Evolutionary conservation across 1,140 invertebrate species (phyloP), one percentile per base, ranked within the genome.

Genomic region (Schlechtendalia chinensis): DNA sequence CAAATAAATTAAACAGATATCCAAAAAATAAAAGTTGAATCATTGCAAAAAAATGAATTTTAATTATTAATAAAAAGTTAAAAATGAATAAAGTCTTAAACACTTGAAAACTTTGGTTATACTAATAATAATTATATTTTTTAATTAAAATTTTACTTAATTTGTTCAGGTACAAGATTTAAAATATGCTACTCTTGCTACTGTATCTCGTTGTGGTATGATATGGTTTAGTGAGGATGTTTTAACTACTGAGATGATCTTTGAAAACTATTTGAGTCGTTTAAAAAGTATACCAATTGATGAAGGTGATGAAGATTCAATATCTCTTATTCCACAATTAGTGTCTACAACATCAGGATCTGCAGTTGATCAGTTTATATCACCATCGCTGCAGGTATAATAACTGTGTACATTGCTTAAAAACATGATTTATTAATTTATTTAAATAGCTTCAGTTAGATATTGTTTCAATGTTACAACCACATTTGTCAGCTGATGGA

Each of bases 211-310:
- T 86, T 99, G 98, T 87, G 98, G 98, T 82, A 98, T 98, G 96
- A 95, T 98, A 54, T 98, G 96, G 96, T 98, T 98, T 89, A 96
- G 94, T 6, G 96, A 98, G 87, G 96, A 98, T 87, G 97, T 99
- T 1, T 89, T 99, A 4, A 95, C 96, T 0, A 97, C 95, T 0
- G 97, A 99, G 87, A 99, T 99, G 97, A 95, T 99, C 82, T 99
- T 98, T 86, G 96, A 99, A 84, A 96, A 99, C 86, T 99, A 96
- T 86, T 88, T 99, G 82, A 85, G 91, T 81, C 90, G 93, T 81
- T 87, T 99, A 82, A 90, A 90, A 82, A 93, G 94, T 85, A 96
- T 98, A 83, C 93, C 96, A 1, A 85, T 99, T 65, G 97, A 99
- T 85, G 97, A 98, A 85, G 90, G 90, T 6, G 97, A 98, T 83